phyloP scores from a whole-genome alignment of 2,797 vertebrate species.

The Gastrophryne carolinensis region DNA sequence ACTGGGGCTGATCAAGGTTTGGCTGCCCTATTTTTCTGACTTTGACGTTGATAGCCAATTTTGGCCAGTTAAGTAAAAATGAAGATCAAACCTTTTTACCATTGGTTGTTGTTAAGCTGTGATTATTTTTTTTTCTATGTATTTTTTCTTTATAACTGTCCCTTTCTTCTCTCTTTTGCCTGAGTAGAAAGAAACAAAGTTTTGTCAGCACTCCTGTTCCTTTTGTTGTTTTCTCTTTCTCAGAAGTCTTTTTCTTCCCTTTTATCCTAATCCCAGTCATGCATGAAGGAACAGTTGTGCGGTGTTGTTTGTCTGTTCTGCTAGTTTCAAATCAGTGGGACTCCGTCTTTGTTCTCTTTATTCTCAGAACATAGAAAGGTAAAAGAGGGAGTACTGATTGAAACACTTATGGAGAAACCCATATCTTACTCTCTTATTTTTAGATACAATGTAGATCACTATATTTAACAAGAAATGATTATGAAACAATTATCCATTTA shows the following conservation, averaged over 20 bases:
- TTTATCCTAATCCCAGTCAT: conserved; percentile 98
- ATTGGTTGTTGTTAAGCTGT: conserved; percentile 89
- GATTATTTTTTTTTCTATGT: conserved; percentile 61
- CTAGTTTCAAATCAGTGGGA: conserved; percentile 96
- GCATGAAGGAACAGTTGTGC: conserved; percentile 98
- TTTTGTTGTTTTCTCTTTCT: conserved; percentile 96
- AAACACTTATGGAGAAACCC: conserved; percentile 87
- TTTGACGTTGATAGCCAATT: conserved; percentile 53
- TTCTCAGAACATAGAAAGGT: conserved; percentile 94
- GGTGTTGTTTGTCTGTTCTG: conserved; percentile 98
- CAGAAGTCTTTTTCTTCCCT: conserved; percentile 89
- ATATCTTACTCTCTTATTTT: conserved; percentile 77
- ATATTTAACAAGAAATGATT: conserved; percentile 63
- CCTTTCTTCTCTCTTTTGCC: conserved; percentile 80
- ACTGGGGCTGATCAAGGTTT: not conserved
- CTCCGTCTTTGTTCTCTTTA: conserved; percentile 95
- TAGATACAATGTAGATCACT: conserved; percentile 60
- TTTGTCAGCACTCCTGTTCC: conserved; percentile 94
- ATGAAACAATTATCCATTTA: not conserved
- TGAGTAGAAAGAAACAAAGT: conserved; percentile 91
- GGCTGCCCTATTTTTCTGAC: not conserved
- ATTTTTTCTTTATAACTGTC: conserved; percentile 63
- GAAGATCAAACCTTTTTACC: conserved; percentile 77
- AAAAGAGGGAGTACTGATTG: conserved; percentile 87
- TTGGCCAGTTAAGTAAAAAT: conserved; percentile 63